Percentiles rank a stretch among this genome's conserved stretches.
phyloP scores from a whole-genome alignment of 2,113 vertebrate genomes.

The Halcyon malimbica region DNA sequence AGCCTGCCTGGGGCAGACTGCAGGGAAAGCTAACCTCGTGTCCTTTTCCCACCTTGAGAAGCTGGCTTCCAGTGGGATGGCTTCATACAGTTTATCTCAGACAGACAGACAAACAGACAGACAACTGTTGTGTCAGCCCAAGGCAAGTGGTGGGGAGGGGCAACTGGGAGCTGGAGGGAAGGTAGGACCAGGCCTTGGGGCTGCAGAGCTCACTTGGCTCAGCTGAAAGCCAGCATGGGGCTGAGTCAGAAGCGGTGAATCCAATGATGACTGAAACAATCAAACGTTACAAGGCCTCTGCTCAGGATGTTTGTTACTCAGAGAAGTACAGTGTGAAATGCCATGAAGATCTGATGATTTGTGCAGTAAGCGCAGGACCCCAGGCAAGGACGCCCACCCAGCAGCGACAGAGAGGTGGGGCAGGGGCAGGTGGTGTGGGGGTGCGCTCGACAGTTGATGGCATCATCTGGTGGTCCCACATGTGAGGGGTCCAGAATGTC shows the following conservation, averaged over 20 bases:
- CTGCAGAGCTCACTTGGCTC: background rate
- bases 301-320: rapidly evolving
- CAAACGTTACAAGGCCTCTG: background rate
- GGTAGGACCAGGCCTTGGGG: background rate
- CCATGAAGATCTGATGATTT: background rate
- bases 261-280: background rate
- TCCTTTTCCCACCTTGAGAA: background rate
- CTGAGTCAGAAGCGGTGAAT: background rate
- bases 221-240: rapidly evolving
- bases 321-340: background rate
- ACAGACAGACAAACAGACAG: background rate
- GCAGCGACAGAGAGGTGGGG: rapidly evolving
- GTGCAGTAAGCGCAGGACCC: background rate
- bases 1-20: background rate
- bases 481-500: rapidly evolving
- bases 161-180: background rate
- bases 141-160: rapidly evolving
- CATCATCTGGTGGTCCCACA: background rate
- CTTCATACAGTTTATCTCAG: background rate
- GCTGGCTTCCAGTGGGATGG: background rate
- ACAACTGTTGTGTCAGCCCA: background rate
- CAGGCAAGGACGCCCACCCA: background rate
- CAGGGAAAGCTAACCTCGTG: background rate
- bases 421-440: background rate
- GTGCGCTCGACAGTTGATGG: background rate